Evolutionary conservation across 1,140 invertebrate genomes (phyloP).

Genomic region (Leptonema lineaticorne): DNA sequence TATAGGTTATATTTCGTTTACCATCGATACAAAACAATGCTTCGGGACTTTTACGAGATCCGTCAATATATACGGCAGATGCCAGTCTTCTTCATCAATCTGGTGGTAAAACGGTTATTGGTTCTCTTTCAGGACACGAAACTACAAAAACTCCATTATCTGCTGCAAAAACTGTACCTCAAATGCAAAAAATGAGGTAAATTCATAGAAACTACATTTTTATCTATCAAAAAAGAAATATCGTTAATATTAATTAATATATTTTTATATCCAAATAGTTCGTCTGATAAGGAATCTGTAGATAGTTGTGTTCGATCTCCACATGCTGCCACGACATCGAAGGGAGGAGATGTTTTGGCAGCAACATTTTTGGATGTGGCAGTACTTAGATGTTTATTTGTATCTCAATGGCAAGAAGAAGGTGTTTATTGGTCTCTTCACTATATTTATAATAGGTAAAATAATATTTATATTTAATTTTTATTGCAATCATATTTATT

Average conservation of each 20-base stretch:
- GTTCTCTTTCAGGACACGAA: conserved; percentile 40
- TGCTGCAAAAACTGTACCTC: conserved; percentile 53
- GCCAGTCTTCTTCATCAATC: conserved; percentile 59
- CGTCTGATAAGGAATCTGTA: conserved; percentile 56
- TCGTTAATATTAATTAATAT: conserved; percentile 38
- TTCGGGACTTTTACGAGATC: conserved; percentile 58
- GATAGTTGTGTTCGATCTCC: conserved; percentile 36
- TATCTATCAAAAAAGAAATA: neutral
- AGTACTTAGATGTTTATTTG: conserved; percentile 93
- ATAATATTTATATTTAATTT: neutral
- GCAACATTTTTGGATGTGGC: conserved; percentile 96
- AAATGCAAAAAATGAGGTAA: conserved; percentile 62
- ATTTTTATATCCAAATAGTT: conserved; percentile 46
- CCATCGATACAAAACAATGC: conserved; percentile 69
- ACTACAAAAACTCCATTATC: conserved; percentile 45
- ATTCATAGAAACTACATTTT: neutral
- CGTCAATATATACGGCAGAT: conserved; percentile 59
- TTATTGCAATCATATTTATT: neutral
- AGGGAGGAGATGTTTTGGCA: conserved; percentile 67
- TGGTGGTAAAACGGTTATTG: conserved; percentile 11
- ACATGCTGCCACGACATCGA: conserved; percentile 31
- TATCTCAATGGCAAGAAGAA: conserved; percentile 96
- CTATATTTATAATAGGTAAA: conserved; percentile 83
- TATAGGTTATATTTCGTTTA: conserved; percentile 73
- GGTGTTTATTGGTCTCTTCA: conserved; percentile 97